Evolutionary conservation across 1,140 invertebrate species (phyloP), one percentile per base, ranked within the genome.

Genomic region (Bombus consobrinus): DNA sequence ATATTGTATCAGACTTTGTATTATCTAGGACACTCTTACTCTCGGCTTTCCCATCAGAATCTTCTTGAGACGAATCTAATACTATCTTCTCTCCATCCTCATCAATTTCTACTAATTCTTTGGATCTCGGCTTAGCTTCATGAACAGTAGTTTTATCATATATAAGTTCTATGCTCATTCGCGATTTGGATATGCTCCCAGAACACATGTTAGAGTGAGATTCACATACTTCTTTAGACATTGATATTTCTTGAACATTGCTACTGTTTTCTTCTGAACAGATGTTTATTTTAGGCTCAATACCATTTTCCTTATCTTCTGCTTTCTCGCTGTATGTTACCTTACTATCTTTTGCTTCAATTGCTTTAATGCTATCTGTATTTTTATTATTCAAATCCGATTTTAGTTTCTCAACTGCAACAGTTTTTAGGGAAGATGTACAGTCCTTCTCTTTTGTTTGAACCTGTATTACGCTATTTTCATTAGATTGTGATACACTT

Each of bases 121-220:
- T 85, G 1, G 90, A 71, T 71, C 91, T 93, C 13, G 74, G 9
- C 28, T 90, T 91, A 0, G 18, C 43, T 13, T 90, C 88, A 34
- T 90, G 89, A 43, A 78, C 89, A 8, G 81, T 73, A 0, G 89
- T 86, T 57, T 88, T 86, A 53, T 94, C 93, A 62, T 92, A 95
- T 47, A 93, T 91, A 1, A 94, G 81, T 83, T 95, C 94, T 37
- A 94, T 89, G 72, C 94, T 94, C 77, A 62, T 88, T 87, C 92
- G 74, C 0, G 88, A 88, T 32, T 91, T 93, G 73, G 72, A 39
- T 3, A n/a, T 3, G 25, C 32, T 77, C 22, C 32, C 28, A n/a
- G 64, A 79, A 6, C 13, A 80, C 13, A 12, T 6, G 2, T 62
- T 85, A 4, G 32, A 18, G 37, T 57, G 53, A 32, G 76, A 28